Percentiles rank a stretch among this genome's conserved stretches.
Evolutionary conservation across 2,797 vertebrate genomes (phyloP).

Genomic region (Leucoraja ocellata): DNA sequence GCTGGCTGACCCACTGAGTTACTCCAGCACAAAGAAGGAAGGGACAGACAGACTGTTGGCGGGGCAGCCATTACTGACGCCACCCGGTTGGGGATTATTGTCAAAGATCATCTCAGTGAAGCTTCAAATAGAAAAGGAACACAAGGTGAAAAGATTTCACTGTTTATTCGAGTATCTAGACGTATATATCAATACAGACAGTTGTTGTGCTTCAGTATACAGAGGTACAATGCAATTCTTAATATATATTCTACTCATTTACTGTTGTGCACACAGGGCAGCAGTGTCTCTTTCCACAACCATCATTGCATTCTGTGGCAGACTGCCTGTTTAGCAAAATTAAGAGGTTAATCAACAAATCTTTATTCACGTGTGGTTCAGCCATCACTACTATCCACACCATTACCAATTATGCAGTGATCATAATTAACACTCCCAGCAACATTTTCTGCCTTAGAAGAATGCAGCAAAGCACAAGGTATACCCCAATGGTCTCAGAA

Average conservation of each 20-base stretch:
- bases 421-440: not conserved
- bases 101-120: not conserved
- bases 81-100: not conserved
- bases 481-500: not conserved
- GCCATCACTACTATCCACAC: slow-evolving; percentile 49
- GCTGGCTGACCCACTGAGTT: too few species aligned
- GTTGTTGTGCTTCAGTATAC: slow-evolving; percentile 1
- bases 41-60: too few species aligned
- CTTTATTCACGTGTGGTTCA: slow-evolving; percentile 43
- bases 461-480: not conserved
- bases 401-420: slow-evolving; percentile 46
- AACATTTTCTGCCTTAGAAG: not conserved
- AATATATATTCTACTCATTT: slow-evolving; percentile 55
- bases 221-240: slow-evolving; percentile 53
- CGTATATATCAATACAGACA: not conserved
- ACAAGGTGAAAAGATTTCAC: not conserved
- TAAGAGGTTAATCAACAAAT: slow-evolving; percentile 50
- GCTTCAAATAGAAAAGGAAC: not conserved
- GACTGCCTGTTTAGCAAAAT: slow-evolving; percentile 49
- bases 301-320: slow-evolving; percentile 49
- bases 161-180: not conserved
- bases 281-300: slow-evolving; percentile 44
- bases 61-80: too few species aligned
- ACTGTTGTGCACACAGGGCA: slow-evolving; percentile 52
- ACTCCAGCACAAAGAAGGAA: too few species aligned